Evolutionary conservation across 64 coral and sea anemone species (phyloP).

Genomic region (Montipora foliosa): DNA sequence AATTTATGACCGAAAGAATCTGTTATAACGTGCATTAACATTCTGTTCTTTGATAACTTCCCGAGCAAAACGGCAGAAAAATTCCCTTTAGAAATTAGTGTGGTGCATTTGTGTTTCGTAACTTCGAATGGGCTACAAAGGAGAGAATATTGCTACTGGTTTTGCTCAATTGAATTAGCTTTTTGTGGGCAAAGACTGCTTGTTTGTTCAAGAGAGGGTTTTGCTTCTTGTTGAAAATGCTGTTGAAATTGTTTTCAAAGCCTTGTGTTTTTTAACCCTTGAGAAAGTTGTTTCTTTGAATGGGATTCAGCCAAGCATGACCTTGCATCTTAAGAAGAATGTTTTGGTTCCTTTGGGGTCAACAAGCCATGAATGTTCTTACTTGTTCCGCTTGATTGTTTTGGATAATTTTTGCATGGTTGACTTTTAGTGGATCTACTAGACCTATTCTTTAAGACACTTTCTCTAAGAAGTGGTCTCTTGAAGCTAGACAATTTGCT

Average conservation of each 20-base stretch:
- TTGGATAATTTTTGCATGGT: constrained; percentile 24
- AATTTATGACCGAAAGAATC: constrained; percentile 10
- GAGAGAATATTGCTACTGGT: too few relatives aligned
- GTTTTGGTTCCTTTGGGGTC: constrained; percentile 46
- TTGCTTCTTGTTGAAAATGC: neutral
- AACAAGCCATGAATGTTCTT: constrained; percentile 19
- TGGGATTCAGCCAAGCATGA: constrained; percentile 17
- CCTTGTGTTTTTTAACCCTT: constrained; percentile 16
- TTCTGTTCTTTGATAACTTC: neutral
- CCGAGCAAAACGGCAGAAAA: neutral
- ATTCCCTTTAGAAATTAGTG: neutral
- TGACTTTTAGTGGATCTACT: neutral
- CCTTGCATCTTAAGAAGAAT: constrained; percentile 47
- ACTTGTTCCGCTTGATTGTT: constrained; percentile 36
- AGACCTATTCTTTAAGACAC: constrained; percentile 30
- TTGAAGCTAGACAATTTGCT: neutral
- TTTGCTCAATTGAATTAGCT: too few relatives aligned
- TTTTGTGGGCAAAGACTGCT: neutral
- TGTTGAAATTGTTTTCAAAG: constrained; percentile 25
- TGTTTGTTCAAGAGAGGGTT: neutral
- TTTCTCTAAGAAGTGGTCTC: neutral
- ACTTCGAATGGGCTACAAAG: too few relatives aligned
- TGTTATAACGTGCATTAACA: constrained; percentile 27
- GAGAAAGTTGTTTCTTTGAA: constrained; percentile 48
- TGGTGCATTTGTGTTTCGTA: too few relatives aligned